Conservation (phyloP, 2,797 vertebrate genomes). For the Phyllotis vaccarum region DNA sequence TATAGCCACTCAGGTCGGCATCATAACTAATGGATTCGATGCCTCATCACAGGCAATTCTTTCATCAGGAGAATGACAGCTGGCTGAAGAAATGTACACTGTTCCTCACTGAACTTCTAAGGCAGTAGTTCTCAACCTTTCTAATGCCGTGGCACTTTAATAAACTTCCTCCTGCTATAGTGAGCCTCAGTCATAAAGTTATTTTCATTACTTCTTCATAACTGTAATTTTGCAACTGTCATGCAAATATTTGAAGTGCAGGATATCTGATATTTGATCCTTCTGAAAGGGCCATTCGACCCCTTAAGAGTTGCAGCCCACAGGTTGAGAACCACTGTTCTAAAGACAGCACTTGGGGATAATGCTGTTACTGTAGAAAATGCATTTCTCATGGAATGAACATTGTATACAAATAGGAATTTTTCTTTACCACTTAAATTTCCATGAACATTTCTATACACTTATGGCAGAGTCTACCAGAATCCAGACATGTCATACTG, state of each 20-base stretch:
- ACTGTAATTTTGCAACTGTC: not conserved
- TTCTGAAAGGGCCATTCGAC: not conserved
- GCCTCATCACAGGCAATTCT: not conserved
- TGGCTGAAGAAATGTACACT: rapidly evolving
- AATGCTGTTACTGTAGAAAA: not conserved
- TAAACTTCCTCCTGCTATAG: not conserved
- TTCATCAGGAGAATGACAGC: not conserved
- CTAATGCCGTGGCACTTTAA: not conserved
- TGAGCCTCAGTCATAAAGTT: too few species aligned
- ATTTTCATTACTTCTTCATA: not conserved
- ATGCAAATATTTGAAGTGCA: not conserved
- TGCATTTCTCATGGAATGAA: not conserved
- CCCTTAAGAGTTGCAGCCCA: too few species aligned
- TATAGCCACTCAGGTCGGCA: not conserved
- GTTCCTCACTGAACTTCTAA: not conserved
- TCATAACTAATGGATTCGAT: not conserved
- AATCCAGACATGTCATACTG: not conserved
- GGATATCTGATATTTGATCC: not conserved
- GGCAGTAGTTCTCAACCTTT: not conserved
- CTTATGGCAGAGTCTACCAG: not conserved
- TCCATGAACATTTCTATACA: slow-evolving; percentile 3
- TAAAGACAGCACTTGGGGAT: not conserved
- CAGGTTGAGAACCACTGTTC: not conserved
- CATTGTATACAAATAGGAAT: not conserved
- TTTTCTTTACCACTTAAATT: not conserved